Base-by-base conservation (phyloP, 35 echinoderm and acorn worm genomes). In the Strongylocentrotus purpuratus region DNA sequence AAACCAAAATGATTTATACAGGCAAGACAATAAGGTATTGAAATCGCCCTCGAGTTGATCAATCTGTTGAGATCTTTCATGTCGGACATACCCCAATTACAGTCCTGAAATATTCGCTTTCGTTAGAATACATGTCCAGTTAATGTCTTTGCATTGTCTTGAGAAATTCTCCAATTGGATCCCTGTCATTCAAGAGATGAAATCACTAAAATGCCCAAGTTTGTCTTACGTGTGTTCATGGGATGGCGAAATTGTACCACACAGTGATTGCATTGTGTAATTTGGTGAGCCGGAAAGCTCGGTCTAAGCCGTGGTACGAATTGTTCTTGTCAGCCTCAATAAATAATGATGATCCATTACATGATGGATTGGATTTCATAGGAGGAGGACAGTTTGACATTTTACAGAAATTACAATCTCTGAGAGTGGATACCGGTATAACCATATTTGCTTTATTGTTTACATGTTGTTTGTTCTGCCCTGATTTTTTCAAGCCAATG, bases 401-500 rank as follows among this genome's bases (percentile, higher is more conserved):
- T 78, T 78, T 78, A n/a, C 65, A 78, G 65, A 78, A 78, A 78
- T 78, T 78, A 78, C 65, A 78, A 78, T n/a, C 65, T 78, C 65
- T 28, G 65, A 78, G 25, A 5, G n/a, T n/a, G 7, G 65, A n/a
- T 28, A 28, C 15, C 20, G 7, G 7, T 78, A n/a, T 28, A 78
- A 28, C 20, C 20, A 78, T 78, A 78, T 78, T 78, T 78, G 65
- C 65, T 78, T 78, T 18, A 78, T 1, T 25, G 52, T 59, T 59
- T 17, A 59, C 35, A 41, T 41, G 35, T 11, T 59, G 22, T 78
- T 18, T 78, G 20, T 25, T 78, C 7, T 55, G 50, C 50, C 50
- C 0, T 55, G 50, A 55, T 55, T 55, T 41, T 41, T 55, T 11
- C 50, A 55, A 55, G 10, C 2, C 50, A 55, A 78, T 78, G n/a